Base-by-base conservation (phyloP, 1,140 invertebrate species). In the Pomacea maculata region DNA sequence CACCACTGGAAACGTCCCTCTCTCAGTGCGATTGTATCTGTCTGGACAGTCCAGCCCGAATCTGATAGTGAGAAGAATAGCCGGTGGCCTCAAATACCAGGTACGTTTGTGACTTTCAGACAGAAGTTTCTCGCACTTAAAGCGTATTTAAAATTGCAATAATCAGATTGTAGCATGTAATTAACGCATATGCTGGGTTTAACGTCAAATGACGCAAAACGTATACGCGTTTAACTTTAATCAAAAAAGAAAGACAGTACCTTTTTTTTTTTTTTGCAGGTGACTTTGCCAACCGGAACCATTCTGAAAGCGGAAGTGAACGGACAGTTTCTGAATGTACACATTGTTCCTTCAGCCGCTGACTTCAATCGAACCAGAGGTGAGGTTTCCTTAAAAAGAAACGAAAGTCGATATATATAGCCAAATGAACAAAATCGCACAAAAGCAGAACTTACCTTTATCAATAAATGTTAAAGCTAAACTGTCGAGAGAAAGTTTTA, bases 21-120 rank as follows among this genome's bases (percentile, higher is more conserved):
- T 86, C 7, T 81, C 78, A 14, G 82, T 87, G 9, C 84, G 87
- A 12, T 83, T 90, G 54, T 89, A 85, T 74, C 84, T 86, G 64
- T 89, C 86, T 81, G 88, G 87, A 0, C 79, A 88, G 29, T 79
- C 89, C 10, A 88, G 85, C 8, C 84, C 83, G 14, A 88, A 87
- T 0, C 88, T 87, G 8, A 52, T 76, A 21, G 82, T 90, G 12
- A 77, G 83, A 72, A 80, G 87, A 72, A 80, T 86, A 34, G 87
- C 85, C 25, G 86, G 86, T 81, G 87, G 87, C 63, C 84, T 87
- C 25, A 87, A 87, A 77, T 84, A 84, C 72, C 64, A 84, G 82
- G 83, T 85, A 57, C 7, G 78, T 63, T 17, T 11, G n/a, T 80
- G 29, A 25, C 29, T 21, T 7, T 75, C 52, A 21, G 34, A 54